Conservation (phyloP, 92 coral and sea anemone species). For the Epizoanthus rinbou region DNA sequence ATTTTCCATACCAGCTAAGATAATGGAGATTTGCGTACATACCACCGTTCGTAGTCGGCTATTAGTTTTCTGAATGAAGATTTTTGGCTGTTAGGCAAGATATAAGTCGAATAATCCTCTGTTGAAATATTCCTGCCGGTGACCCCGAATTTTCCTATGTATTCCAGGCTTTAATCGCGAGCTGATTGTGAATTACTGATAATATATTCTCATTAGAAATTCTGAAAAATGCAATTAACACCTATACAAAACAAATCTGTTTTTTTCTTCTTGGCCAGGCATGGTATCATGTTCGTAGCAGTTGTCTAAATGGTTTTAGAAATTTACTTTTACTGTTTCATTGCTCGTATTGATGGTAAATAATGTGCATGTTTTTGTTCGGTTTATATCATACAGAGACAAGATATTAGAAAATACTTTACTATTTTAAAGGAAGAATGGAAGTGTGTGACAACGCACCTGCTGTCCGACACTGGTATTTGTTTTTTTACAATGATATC, state of each 20-base stretch:
- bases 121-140: no score
- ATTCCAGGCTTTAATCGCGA: background rate
- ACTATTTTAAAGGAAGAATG: background rate
- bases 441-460: background rate
- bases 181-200: background rate
- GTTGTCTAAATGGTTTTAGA: slow-evolving; percentile 11
- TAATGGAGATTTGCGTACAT: no score
- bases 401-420: background rate
- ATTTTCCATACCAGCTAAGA: no score
- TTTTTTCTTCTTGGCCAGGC: background rate
- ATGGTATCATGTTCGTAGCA: background rate
- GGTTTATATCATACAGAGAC: background rate
- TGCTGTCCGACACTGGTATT: background rate
- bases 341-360: background rate
- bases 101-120: background rate
- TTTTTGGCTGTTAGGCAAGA: background rate
- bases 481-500: background rate
- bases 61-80: background rate
- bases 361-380: background rate
- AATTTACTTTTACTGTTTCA: background rate
- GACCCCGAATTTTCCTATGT: background rate
- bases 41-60: no score
- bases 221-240: background rate
- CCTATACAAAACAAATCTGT: slow-evolving; percentile 3
- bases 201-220: slow-evolving; percentile 2